phyloP scores from a whole-genome alignment of 2,113 vertebrate genomes.

The Gopherus evgoodei region DNA sequence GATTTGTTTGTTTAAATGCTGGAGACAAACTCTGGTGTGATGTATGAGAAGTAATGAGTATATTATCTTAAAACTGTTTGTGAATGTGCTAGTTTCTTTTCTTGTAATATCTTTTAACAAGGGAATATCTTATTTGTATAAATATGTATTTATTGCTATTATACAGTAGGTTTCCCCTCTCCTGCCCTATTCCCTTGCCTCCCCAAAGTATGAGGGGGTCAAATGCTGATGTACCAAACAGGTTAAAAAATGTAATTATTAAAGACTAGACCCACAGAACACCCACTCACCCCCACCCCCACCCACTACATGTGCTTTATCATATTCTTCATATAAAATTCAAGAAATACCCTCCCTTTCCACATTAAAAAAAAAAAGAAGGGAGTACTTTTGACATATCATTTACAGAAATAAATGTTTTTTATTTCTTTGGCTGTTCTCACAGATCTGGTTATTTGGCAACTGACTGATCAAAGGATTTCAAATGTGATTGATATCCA shows the following conservation, averaged over 20 bases:
- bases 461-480: conserved; percentile 7
- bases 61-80: not conserved
- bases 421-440: not conserved
- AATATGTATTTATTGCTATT: not conserved
- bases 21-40: not conserved
- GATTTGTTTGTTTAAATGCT: not conserved
- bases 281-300: not conserved
- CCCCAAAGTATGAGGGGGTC: not conserved
- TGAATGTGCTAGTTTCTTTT: not conserved
- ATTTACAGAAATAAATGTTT: not conserved
- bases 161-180: not conserved
- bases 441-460: not conserved
- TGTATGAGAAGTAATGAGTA: not conserved
- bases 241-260: not conserved
- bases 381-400: not conserved
- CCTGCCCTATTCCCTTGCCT: rapidly evolving
- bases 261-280: not conserved
- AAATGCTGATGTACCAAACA: not conserved
- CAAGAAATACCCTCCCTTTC: not conserved
- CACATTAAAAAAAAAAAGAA: not conserved
- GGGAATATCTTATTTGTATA: not conserved
- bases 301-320: rapidly evolving
- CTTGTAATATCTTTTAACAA: not conserved
- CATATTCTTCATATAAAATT: not conserved
- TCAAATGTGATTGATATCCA: conserved; percentile 6